phyloP scores from a whole-genome alignment of 2,113 vertebrate genomes.

The Xyliphius kryptos region DNA sequence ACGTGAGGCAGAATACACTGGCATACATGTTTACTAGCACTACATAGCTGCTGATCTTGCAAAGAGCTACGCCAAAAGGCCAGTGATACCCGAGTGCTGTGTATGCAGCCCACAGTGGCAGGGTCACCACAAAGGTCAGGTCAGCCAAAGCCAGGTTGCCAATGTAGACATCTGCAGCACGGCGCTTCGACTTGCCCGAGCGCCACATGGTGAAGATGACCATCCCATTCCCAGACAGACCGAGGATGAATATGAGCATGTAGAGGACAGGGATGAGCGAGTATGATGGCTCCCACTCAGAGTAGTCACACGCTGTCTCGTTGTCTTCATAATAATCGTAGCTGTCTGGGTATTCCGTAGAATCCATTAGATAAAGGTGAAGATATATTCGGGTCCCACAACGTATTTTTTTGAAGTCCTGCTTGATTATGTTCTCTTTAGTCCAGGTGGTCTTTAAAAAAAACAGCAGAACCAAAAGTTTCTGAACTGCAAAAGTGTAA shows the following conservation, averaged over 20 bases:
- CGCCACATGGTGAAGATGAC: constrained; percentile 79
- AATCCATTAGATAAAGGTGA: constrained; percentile 50
- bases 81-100: constrained; percentile 80
- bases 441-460: constrained; percentile 18
- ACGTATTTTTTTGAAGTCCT: constrained; percentile 4
- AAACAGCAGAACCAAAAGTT: constrained; percentile 5
- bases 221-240: constrained; percentile 75
- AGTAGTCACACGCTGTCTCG: constrained; percentile 64
- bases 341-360: constrained; percentile 56
- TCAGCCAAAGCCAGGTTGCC: constrained; percentile 78
- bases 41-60: constrained; percentile 78
- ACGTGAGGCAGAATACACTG: constrained; percentile 79
- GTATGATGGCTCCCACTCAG: constrained; percentile 75
- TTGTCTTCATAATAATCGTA: constrained; percentile 68
- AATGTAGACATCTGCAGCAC: constrained; percentile 76
- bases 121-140: constrained; percentile 75
- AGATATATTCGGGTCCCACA: not conserved
- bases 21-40: constrained; percentile 81
- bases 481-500: not conserved
- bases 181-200: constrained; percentile 65
- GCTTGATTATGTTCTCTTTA: not conserved
- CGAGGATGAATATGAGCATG: constrained; percentile 81
- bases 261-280: constrained; percentile 77
- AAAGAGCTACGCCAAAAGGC: constrained; percentile 77
- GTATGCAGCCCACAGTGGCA: constrained; percentile 81